Percentiles rank a stretch among this genome's conserved stretches.
phyloP scores from a whole-genome alignment of 2,797 vertebrate genomes.

The Poeciliopsis infans region DNA sequence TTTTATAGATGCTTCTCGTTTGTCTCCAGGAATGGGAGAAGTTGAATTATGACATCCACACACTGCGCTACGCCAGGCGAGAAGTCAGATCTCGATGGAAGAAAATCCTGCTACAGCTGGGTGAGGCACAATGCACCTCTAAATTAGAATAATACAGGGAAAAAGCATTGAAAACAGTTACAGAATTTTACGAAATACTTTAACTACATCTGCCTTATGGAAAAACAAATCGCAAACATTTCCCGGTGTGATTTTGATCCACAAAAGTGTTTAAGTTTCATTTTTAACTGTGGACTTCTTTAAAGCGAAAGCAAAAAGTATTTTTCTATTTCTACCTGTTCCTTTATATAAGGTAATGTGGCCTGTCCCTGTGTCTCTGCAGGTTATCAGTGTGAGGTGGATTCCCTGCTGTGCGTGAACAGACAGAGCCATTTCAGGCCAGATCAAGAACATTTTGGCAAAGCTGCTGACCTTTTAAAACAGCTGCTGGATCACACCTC shows the following conservation, averaged over 20 bases:
- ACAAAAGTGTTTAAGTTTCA: background rate
- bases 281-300: background rate
- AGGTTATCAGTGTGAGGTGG: conserved; percentile 93
- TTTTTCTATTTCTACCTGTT: background rate
- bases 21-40: conserved; percentile 90
- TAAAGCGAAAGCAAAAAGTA: background rate
- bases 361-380: background rate
- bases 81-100: conserved; percentile 89
- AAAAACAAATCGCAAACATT: background rate
- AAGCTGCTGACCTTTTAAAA: conserved; percentile 83
- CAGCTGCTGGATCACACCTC: conserved; percentile 86
- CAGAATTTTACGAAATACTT: background rate
- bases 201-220: background rate
- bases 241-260: background rate
- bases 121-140: conserved; percentile 69
- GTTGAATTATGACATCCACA: conserved; percentile 92
- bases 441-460: conserved; percentile 83
- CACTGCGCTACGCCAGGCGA: conserved; percentile 82
- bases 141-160: background rate
- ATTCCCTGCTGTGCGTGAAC: conserved; percentile 87
- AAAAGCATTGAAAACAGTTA: background rate
- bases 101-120: conserved; percentile 88
- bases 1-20: conserved; percentile 27
- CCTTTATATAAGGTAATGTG: background rate
- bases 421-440: conserved; percentile 81